Base-by-base conservation (phyloP, 2,797 vertebrate species). In the Malacoraja senta region DNA sequence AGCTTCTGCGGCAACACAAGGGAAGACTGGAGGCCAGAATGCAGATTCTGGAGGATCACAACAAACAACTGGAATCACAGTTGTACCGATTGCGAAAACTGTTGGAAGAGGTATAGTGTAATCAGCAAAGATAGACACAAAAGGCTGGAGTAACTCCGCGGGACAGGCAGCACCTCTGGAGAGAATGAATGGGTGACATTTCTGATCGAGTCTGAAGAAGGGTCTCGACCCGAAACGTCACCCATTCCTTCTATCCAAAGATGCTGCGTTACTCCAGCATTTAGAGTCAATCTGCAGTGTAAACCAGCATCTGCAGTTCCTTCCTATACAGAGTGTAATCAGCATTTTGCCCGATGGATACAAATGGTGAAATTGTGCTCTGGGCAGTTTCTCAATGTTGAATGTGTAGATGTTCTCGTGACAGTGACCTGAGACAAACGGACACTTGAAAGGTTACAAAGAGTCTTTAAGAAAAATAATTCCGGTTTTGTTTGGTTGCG, bases 41-140 rank as follows among this genome's bases (percentile, higher is more conserved):
- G 98, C 98, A 98, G 95, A 99, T 99, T 94, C 94, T 99, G 94
- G 98, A 99, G 96, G 98, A 99, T 94, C 99, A 99, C 95, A 99
- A 99, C 95, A 99, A 98, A 88, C 99, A 99, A 93, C 53, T 99
- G 95, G 99, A 99, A 95, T 99, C 98, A 68, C 99, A 99, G 95
- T 98, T 99, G 74, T 97, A 98, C 93, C 97, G 98, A 58, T 97
- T 99, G 44, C 96, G 98, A 68, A 98, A 98, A 95, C 97, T 99
- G 1, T 97, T 99, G 91, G 98, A 99, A 95, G 98, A 99, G 98
- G 99, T 99, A 95, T 44, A 38, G 32, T 0, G 53, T 53, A 77
- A 32, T 63, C 81, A 93, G 44, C 44, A 53, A 53, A 53, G 44
- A 53, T 6, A 7, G 44, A 53, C 4, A 53, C 44, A 53, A 53